Percentiles rank a stretch among this genome's conserved stretches.
Conservation (phyloP, 2,113 vertebrate genomes). For the Ictalurus punctatus region DNA sequence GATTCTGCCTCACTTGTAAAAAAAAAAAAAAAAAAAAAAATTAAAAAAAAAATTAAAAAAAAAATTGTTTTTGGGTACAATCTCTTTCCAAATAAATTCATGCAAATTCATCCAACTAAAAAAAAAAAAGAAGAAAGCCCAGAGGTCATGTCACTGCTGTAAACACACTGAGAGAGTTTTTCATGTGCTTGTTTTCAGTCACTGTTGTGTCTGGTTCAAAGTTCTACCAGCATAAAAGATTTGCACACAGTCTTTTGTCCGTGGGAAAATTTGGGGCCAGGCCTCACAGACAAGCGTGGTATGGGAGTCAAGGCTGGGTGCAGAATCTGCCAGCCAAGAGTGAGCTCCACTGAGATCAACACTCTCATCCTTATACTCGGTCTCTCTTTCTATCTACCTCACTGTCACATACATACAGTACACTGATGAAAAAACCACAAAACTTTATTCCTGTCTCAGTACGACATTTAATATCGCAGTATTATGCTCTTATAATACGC, state of each 20-base stretch:
- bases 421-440: not conserved
- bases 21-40: no score
- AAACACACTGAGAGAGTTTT: not conserved
- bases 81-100: not conserved
- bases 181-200: not conserved
- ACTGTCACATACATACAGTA: slow-evolving; percentile 13
- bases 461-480: not conserved
- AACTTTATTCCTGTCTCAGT: not conserved
- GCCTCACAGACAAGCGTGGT: slow-evolving; percentile 52
- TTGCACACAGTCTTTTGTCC: not conserved
- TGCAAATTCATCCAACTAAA: not conserved
- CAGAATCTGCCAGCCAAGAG: slow-evolving; percentile 55
- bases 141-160: not conserved
- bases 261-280: slow-evolving; percentile 46
- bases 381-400: slow-evolving; percentile 10
- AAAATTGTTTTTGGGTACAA: not conserved
- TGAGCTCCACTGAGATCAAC: slow-evolving; percentile 37
- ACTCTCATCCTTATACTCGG: not conserved
- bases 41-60: no score
- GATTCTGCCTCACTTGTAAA: not conserved
- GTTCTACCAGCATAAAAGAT: not conserved
- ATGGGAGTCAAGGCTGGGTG: slow-evolving; percentile 54
- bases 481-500: not conserved
- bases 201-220: not conserved
- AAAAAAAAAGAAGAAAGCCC: not conserved